Percentiles rank a stretch among this genome's conserved stretches.
These are phyloP conservation scores for Actenoides lindsayi DNA, from an alignment of 2,113 vertebrate genomes.

Conservation along the genomic window DNA sequence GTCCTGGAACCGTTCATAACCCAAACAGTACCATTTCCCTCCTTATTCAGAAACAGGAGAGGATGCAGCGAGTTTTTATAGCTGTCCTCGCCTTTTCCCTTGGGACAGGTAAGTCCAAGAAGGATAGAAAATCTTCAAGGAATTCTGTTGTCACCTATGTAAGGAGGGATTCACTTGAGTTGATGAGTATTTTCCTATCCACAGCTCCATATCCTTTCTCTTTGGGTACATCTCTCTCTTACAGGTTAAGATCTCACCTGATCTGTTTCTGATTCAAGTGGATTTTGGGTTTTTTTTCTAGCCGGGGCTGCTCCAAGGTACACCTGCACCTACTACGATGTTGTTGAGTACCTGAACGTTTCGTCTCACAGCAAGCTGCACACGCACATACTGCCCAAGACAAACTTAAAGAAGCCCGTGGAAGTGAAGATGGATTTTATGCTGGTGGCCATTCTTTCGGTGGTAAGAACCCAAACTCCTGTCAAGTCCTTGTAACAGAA, in stretches of 20 bases:
- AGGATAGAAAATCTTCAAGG: background rate
- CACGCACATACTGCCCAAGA: constrained; percentile 69
- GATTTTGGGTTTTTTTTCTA: background rate
- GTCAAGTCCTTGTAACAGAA: background rate
- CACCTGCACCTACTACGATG: constrained; percentile 74
- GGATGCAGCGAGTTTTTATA: constrained; percentile 1
- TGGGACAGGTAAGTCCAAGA: constrained; percentile 22
- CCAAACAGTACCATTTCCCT: background rate
- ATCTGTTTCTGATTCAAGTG: background rate
- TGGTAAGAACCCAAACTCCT: constrained; percentile 52
- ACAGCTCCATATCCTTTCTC: background rate
- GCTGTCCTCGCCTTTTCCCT: constrained; percentile 47
- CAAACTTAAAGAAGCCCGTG: constrained; percentile 35
- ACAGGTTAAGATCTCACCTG: background rate
- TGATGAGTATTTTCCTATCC: background rate
- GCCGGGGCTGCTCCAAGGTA: background rate
- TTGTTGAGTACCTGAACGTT: constrained; percentile 73
- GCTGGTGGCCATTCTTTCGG: constrained; percentile 70
- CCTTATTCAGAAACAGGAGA: background rate
- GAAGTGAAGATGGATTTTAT: constrained; percentile 55
- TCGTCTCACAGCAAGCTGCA: constrained; percentile 38
- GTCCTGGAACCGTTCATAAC: background rate
- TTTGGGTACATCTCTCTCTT: background rate
- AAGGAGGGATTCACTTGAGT: background rate
- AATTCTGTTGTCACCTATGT: background rate